Base-by-base conservation (phyloP, 2,888 invertebrate genomes). In the Strigamia maritima region DNA sequence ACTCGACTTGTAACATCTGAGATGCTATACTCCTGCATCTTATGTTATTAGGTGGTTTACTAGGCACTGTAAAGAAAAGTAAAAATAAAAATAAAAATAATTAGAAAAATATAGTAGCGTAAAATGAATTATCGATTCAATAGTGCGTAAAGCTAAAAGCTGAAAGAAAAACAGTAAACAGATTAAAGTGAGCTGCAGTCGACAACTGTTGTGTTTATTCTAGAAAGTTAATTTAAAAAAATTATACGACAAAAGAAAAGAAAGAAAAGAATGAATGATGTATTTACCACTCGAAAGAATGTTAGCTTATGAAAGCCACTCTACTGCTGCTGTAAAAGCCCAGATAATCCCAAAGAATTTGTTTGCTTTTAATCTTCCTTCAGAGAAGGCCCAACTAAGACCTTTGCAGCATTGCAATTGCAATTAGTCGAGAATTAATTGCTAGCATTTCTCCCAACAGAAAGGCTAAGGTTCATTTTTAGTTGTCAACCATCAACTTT, bases 1-100 rank as follows among this genome's bases (percentile, higher is more conserved):
- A 88, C 24, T 84, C 82, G 10, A 87, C 84, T 79, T 85, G 84
- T 79, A 88, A 83, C 44, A 85, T 85, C 79, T 86, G 84, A 0
- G 87, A 86, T 40, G 86, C 85, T 44, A 85, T 81, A 10, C 86
- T 83, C 12, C 83, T 83, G 49, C 87, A 87, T 77, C 84, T 84
- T 7, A 87, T 85, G 31, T 84, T 85, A 79, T 84, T 83, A 7
- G 87, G 87, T 22, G 87, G 84, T 80, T 86, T 85, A 81, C 86
- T 86, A 14, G 88, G 88, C 24, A 87, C 87, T 87, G 38, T 24
- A 75, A 75, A 19, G 12, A 38, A 28, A 19, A n/a, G n/a, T n/a
- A n/a, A n/a, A n/a, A n/a, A n/a, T n/a, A n/a, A n/a, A 35, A 35
- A 6, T 6, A 35, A 19, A 49, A 1, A 19, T 19, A 49, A 19